Percentiles rank a stretch among this genome's conserved stretches.
Evolutionary conservation across 2,888 invertebrate species (phyloP).

Genomic region (Drosophila mimetica): DNA sequence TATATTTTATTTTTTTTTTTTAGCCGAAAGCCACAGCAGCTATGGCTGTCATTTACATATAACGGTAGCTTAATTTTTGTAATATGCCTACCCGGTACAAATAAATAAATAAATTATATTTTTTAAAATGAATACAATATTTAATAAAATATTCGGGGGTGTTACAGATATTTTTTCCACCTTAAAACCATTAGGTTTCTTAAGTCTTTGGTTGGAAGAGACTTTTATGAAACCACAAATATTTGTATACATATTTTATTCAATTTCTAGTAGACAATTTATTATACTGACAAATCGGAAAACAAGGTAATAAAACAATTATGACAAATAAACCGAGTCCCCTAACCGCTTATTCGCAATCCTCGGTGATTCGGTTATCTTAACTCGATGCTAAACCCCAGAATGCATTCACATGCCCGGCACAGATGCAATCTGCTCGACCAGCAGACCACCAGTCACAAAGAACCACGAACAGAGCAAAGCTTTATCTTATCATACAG

Average conservation of each 20-base stretch:
- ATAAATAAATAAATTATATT: too few relatives aligned
- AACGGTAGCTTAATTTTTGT: too few relatives aligned
- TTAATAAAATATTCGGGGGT: too few relatives aligned
- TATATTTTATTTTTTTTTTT: too few relatives aligned
- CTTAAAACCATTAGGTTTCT: too few relatives aligned
- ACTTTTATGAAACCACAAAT: neutral
- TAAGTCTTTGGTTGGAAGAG: too few relatives aligned
- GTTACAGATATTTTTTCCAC: too few relatives aligned
- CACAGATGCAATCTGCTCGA: conserved; percentile 42
- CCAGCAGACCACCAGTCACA: conserved; percentile 24
- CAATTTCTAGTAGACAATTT: neutral
- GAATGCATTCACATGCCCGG: conserved; percentile 28
- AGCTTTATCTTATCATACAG: conserved; percentile 70
- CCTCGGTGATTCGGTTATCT: conserved; percentile 14
- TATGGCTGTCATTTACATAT: too few relatives aligned
- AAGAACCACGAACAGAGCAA: conserved; percentile 38
- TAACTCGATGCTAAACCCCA: conserved; percentile 17
- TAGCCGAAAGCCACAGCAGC: too few relatives aligned
- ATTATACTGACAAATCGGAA: neutral
- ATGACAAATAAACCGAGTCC: conserved; percentile 13
- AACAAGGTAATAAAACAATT: conserved; percentile 12
- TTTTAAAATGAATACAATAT: too few relatives aligned
- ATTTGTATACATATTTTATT: neutral
- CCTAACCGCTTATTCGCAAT: conserved; percentile 5
- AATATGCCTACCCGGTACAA: too few relatives aligned